A percentile compares a stretch with the other conserved stretches of the same genome.
phyloP scores from a whole-genome alignment of 2,797 vertebrate species.

The Danio aesculapii region DNA sequence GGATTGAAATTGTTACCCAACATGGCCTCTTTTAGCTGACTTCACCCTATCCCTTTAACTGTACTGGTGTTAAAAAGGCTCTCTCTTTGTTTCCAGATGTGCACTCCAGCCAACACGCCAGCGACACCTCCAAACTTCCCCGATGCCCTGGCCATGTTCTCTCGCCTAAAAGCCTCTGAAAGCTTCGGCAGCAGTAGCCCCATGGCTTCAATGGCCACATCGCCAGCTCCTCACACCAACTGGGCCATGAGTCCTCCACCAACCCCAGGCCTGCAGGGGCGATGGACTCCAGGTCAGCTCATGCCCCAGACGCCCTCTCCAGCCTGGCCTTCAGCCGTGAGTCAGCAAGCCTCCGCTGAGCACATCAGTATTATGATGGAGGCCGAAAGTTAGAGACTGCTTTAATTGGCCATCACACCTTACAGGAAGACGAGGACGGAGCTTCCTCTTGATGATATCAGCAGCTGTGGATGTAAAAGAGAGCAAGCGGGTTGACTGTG shows the following conservation, averaged over 20 bases:
- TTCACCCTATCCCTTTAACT: too few species aligned
- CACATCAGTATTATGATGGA: constrained; percentile 81
- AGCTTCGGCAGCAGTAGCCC: constrained; percentile 79
- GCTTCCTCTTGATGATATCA: constrained; percentile 20
- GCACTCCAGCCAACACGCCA: constrained; percentile 87
- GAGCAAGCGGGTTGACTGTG: constrained; percentile 36
- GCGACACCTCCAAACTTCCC: constrained; percentile 90
- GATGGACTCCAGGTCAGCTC: constrained; percentile 77
- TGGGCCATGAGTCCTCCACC: constrained; percentile 70
- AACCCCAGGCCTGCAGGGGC: constrained; percentile 69
- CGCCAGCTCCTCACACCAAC: constrained; percentile 72
- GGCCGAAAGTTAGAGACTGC: constrained; percentile 84
- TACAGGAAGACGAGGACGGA: constrained; percentile 28
- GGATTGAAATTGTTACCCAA: too few species aligned
- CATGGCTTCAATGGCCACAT: constrained; percentile 77
- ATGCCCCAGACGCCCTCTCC: constrained; percentile 58
- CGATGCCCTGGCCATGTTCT: constrained; percentile 87
- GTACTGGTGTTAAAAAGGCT: background rate
- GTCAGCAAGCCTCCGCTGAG: constrained; percentile 78
- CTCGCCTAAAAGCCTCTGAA: constrained; percentile 86
- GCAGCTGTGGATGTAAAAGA: constrained; percentile 3
- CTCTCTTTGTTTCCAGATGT: constrained; percentile 76
- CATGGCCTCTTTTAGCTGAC: too few species aligned
- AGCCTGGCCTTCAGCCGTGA: constrained; percentile 77
- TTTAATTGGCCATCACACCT: constrained; percentile 45